phyloP scores from a whole-genome alignment of 2,797 vertebrate species.

The Valencia hispanica region DNA sequence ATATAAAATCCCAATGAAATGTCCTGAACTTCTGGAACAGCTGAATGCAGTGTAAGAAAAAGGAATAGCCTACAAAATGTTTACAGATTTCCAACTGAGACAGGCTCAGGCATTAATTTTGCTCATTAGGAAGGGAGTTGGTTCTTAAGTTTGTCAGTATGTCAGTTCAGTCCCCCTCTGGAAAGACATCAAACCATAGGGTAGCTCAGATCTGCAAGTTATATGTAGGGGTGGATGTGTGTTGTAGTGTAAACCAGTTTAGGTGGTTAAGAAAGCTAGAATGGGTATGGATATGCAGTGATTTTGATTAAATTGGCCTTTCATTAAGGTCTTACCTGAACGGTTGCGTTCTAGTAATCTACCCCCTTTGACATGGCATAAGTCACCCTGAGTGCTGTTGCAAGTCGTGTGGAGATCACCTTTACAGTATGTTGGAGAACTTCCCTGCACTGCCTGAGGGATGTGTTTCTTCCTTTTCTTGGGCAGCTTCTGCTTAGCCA shows the following conservation, averaged over 20 bases:
- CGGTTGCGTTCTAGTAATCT: conserved; percentile 89
- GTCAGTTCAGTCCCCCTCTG: background rate
- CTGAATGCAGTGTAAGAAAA: background rate
- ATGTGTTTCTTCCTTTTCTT: conserved; percentile 98
- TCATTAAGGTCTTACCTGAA: conserved; percentile 87
- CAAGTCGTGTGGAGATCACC: conserved; percentile 92
- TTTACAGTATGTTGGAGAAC: conserved; percentile 93
- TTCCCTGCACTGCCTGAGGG: conserved; percentile 88
- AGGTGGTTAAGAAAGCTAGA: background rate
- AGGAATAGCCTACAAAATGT: background rate
- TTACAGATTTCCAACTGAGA: background rate
- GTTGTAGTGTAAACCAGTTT: background rate
- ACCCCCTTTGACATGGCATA: conserved; percentile 88
- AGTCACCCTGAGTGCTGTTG: conserved; percentile 92
- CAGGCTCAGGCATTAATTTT: background rate
- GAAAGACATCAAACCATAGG: background rate
- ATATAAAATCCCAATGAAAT: background rate
- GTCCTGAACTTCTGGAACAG: background rate
- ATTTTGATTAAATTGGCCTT: conserved; percentile 4
- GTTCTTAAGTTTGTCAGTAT: background rate
- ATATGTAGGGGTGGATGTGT: background rate
- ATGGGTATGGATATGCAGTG: background rate
- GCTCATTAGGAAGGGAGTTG: background rate
- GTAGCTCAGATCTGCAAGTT: background rate
- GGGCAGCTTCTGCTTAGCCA: conserved; percentile 99